These are phyloP conservation scores for Emydocephalus ijimae DNA, from an alignment of 2,113 vertebrate genomes.

Conservation along the genomic window DNA sequence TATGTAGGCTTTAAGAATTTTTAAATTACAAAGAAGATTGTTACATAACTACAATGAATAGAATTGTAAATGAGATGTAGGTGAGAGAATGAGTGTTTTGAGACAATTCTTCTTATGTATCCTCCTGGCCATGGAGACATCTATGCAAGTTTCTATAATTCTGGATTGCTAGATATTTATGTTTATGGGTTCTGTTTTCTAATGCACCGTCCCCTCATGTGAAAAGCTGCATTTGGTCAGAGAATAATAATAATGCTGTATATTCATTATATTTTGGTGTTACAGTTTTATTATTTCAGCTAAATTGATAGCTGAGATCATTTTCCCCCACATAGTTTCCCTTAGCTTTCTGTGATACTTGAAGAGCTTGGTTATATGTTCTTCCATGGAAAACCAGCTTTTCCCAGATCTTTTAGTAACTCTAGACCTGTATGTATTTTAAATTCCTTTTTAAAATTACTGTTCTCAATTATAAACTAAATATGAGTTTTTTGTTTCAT, in stretches of 20 bases:
- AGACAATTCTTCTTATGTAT: not conserved
- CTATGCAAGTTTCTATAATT: too few relatives aligned
- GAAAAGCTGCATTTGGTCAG: not conserved
- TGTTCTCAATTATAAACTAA: not conserved
- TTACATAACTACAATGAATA: not conserved
- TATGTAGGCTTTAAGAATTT: not conserved
- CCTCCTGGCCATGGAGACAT: too few relatives aligned
- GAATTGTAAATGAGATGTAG: not conserved
- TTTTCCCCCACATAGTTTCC: not conserved
- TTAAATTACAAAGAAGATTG: not conserved
- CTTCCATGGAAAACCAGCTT: not conserved
- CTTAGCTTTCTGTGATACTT: not conserved
- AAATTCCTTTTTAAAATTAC: not conserved
- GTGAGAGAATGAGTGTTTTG: not conserved
- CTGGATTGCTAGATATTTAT: too few relatives aligned
- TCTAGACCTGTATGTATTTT: not conserved
- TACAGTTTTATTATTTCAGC: not conserved
- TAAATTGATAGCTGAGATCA: not conserved
- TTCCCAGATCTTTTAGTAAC: not conserved
- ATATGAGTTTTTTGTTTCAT: not conserved
- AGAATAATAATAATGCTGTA: not conserved
- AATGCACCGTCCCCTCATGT: not conserved
- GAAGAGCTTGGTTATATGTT: not conserved
- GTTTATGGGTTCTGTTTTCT: not conserved
- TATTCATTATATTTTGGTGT: not conserved